These are phyloP conservation scores for Scotopteryx bipunctaria DNA, from an alignment of 2,888 invertebrate species.

Conservation along the genomic window DNA sequence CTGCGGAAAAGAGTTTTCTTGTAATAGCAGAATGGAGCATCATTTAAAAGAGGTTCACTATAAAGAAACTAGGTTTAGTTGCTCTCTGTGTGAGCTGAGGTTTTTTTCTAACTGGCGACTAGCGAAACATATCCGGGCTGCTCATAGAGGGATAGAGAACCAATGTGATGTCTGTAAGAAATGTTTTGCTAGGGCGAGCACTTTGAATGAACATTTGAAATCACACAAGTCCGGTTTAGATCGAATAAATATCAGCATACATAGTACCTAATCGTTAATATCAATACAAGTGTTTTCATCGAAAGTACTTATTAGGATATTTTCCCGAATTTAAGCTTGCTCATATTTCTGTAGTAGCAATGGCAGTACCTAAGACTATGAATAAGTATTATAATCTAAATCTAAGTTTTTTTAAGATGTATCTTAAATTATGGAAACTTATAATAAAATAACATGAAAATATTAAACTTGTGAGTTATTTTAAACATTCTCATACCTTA, in stretches of 20 bases:
- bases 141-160: conserved; percentile 72
- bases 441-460: too few relatives aligned
- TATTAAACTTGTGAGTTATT: too few relatives aligned
- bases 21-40: conserved; percentile 48
- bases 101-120: conserved; percentile 79
- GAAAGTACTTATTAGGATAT: too few relatives aligned
- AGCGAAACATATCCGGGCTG: conserved; percentile 74
- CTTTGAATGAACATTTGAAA: conserved; percentile 65
- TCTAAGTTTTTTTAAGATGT: too few relatives aligned
- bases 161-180: conserved; percentile 77
- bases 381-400: too few relatives aligned
- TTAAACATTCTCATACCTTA: too few relatives aligned
- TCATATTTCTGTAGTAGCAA: too few relatives aligned
- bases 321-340: too few relatives aligned
- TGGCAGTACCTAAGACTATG: too few relatives aligned
- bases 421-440: too few relatives aligned
- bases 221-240: too few relatives aligned
- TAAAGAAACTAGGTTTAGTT: conserved; percentile 70
- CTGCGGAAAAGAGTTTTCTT: conserved; percentile 21
- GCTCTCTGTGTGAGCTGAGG: conserved; percentile 73
- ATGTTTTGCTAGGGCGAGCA: conserved; percentile 72
- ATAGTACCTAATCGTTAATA: too few relatives aligned
- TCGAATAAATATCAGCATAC: background rate
- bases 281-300: background rate
- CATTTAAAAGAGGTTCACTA: conserved; percentile 74